Evolutionary conservation across 2,113 vertebrate species (phyloP).

Genomic region (Mormyrus iriodes): DNA sequence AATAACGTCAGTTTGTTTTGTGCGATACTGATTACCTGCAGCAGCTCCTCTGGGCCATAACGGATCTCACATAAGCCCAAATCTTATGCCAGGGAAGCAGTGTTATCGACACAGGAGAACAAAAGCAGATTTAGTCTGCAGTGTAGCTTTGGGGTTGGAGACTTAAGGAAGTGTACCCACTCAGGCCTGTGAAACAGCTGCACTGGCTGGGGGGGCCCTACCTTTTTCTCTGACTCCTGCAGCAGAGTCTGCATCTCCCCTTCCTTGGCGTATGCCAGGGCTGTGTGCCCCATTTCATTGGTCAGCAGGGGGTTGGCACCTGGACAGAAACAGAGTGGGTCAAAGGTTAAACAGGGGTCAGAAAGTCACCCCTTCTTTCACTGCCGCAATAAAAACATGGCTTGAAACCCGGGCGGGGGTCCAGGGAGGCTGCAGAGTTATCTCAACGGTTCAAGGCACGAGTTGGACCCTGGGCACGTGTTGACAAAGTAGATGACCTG

Average conservation of each 20-base stretch:
- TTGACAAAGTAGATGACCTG: slow-evolving; percentile 8
- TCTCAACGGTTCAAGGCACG: neutral
- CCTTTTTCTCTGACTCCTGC: slow-evolving; percentile 74
- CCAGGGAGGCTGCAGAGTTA: neutral
- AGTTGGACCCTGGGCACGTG: neutral
- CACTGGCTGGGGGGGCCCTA: slow-evolving; percentile 42
- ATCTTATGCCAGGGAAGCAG: neutral
- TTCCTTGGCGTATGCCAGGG: slow-evolving; percentile 80
- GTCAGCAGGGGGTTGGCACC: slow-evolving; percentile 84
- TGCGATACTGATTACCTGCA: neutral
- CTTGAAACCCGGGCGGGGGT: neutral
- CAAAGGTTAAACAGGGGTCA: slow-evolving; percentile 47
- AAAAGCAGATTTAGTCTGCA: neutral
- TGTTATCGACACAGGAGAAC: neutral
- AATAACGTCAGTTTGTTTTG: neutral
- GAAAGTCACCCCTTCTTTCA: slow-evolving; percentile 8
- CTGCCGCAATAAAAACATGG: neutral
- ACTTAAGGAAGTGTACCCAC: neutral
- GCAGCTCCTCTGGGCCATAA: neutral
- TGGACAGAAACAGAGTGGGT: slow-evolving; percentile 46
- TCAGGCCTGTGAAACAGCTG: neutral
- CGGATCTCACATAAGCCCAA: neutral
- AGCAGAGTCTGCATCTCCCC: slow-evolving; percentile 77
- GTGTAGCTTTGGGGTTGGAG: neutral
- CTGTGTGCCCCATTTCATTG: slow-evolving; percentile 83